phyloP scores from a whole-genome alignment of 2,888 invertebrate genomes.

The Hydriomena furcata region DNA sequence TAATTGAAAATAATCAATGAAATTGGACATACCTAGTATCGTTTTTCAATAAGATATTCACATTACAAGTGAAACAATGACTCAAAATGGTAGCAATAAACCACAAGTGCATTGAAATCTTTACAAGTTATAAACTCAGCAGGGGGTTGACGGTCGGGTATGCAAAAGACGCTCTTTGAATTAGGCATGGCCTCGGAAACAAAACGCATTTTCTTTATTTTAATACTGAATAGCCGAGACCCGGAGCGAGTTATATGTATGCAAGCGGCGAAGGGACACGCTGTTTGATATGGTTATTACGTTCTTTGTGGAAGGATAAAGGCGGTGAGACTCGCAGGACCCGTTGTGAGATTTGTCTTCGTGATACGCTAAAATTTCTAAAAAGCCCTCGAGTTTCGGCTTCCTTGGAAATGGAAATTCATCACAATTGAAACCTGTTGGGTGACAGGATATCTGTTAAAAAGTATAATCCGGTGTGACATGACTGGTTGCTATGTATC shows the following conservation, averaged over 20 bases:
- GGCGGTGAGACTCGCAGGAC: slow-evolving; percentile 61
- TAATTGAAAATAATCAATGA: slow-evolving; percentile 40
- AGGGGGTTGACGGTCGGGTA: slow-evolving; percentile 51
- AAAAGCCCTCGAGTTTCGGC: slow-evolving; percentile 57
- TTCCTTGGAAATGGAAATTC: slow-evolving; percentile 74
- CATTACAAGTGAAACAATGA: slow-evolving; percentile 25
- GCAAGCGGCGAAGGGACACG: slow-evolving; percentile 77
- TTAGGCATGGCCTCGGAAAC: slow-evolving; percentile 75
- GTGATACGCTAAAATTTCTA: slow-evolving; percentile 78
- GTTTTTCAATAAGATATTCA: slow-evolving; percentile 28
- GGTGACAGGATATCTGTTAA: slow-evolving; percentile 49
- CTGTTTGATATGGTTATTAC: slow-evolving; percentile 83
- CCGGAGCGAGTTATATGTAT: slow-evolving; percentile 67
- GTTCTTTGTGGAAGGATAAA: slow-evolving; percentile 78
- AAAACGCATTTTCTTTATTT: slow-evolving; percentile 77
- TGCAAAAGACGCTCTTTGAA: slow-evolving; percentile 52
- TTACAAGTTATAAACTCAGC: slow-evolving; percentile 34
- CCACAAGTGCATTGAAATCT: slow-evolving; percentile 19
- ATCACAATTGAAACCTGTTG: slow-evolving; percentile 66
- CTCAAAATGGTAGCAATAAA: slow-evolving; percentile 25
- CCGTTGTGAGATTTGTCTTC: slow-evolving; percentile 73
- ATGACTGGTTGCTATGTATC: slow-evolving; percentile 63
- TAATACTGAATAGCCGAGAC: slow-evolving; percentile 69
- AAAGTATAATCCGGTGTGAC: slow-evolving; percentile 66
- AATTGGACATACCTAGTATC: slow-evolving; percentile 24